Conservation (phyloP, 35 echinoderm and acorn worm genomes). For the Holothuria glaberrima region DNA sequence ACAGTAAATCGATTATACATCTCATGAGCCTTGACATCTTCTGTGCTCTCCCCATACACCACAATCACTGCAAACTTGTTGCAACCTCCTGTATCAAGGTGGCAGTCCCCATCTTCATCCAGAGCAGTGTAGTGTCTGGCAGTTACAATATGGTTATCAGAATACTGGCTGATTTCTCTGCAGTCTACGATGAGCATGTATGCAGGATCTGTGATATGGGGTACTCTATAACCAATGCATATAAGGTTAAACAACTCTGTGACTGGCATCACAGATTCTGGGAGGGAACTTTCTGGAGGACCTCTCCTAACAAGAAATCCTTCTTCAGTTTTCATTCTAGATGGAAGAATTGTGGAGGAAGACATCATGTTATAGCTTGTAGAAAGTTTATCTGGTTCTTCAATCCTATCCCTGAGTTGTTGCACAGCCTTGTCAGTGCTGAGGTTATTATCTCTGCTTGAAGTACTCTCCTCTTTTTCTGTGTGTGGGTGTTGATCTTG, state of each 20-base stretch:
- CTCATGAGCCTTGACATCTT: slow-evolving; percentile 3
- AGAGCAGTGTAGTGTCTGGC: slow-evolving; percentile 74
- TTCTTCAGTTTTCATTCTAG: slow-evolving; percentile 12
- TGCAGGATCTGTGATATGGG: slow-evolving; percentile 72
- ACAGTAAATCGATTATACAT: slow-evolving; percentile 42
- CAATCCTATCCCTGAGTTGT: background rate
- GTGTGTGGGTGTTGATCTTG: no score
- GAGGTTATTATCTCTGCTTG: background rate
- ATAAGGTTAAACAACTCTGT: slow-evolving; percentile 82
- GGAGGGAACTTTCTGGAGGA: slow-evolving; percentile 8
- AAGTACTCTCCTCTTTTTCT: background rate
- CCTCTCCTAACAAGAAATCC: slow-evolving; percentile 55
- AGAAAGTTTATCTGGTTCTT: background rate
- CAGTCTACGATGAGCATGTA: slow-evolving; percentile 86
- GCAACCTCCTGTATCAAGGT: slow-evolving; percentile 60
- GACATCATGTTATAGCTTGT: background rate
- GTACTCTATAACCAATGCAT: slow-evolving; percentile 67
- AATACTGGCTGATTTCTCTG: slow-evolving; percentile 52
- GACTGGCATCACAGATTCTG: slow-evolving; percentile 67
- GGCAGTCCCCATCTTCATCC: slow-evolving; percentile 80
- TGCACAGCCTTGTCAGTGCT: background rate
- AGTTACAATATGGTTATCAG: slow-evolving; percentile 72
- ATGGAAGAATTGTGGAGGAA: slow-evolving; percentile 11
- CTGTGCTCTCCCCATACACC: slow-evolving; percentile 72
- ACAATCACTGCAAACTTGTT: slow-evolving; percentile 67